Evolutionary conservation across 2,797 vertebrate genomes (phyloP).

Genomic region (Phoebastria nigripes): DNA sequence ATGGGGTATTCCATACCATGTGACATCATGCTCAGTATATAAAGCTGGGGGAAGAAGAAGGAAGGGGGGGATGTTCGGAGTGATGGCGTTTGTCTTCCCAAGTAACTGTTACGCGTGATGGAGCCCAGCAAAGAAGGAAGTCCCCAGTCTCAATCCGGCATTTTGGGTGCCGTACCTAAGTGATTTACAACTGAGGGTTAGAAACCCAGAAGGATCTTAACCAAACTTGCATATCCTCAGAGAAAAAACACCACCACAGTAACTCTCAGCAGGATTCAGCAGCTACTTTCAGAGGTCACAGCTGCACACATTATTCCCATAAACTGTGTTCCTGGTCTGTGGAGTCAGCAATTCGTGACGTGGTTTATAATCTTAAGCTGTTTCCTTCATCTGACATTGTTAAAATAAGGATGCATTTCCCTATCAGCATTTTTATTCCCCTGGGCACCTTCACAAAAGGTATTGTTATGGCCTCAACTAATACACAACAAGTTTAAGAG

Average conservation of each 20-base stretch:
- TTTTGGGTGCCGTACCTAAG: background rate
- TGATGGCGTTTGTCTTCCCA: no score
- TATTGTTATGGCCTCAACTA: background rate
- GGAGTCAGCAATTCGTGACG: background rate
- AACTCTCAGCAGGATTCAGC: background rate
- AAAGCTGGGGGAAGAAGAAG: no score
- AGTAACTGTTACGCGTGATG: no score
- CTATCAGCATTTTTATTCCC: slow-evolving; percentile 4
- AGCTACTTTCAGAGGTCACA: background rate
- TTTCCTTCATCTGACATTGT: background rate
- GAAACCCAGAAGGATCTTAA: background rate
- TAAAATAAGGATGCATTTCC: background rate
- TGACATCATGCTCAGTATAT: no score
- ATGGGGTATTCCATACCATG: no score
- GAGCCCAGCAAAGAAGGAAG: background rate
- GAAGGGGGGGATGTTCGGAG: no score
- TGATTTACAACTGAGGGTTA: background rate
- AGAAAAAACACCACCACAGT: background rate
- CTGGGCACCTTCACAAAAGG: slow-evolving; percentile 17
- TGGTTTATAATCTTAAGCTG: background rate
- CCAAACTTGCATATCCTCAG: background rate
- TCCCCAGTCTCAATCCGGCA: background rate
- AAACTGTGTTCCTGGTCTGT: background rate
- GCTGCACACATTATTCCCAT: background rate
- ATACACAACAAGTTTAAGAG: slow-evolving; percentile 1